Percentiles rank a stretch among this genome's conserved stretches.
These are phyloP conservation scores for Ailuropoda melanoleuca DNA, from an alignment of 2,113 vertebrate genomes.

Conservation along the genomic window DNA sequence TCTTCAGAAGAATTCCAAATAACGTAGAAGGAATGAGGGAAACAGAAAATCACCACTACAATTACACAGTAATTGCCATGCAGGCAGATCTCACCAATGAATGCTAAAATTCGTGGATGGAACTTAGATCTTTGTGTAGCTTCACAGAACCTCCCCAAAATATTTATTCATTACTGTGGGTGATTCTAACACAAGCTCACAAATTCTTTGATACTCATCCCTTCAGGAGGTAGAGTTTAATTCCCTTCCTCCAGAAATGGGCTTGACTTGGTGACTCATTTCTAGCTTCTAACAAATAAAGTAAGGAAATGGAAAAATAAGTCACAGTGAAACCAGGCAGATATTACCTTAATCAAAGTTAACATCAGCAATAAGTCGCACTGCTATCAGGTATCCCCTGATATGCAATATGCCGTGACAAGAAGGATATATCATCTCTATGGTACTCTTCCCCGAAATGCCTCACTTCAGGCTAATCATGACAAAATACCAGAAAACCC, in stretches of 20 bases:
- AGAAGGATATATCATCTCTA: neutral
- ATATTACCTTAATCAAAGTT: neutral
- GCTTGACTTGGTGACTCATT: neutral
- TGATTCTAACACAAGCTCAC: neutral
- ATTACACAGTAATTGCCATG: neutral
- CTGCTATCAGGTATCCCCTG: neutral
- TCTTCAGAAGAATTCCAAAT: conserved; percentile 24
- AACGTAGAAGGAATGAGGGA: neutral
- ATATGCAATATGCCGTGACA: neutral
- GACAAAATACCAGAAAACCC: neutral
- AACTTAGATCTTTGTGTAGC: neutral
- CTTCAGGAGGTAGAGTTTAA: neutral
- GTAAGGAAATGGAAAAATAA: neutral
- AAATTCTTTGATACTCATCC: neutral
- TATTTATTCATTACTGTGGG: neutral
- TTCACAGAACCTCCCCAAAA: neutral
- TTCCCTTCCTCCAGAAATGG: neutral
- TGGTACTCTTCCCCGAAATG: neutral
- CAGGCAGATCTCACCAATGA: neutral
- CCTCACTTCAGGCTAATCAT: neutral
- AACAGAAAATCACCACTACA: neutral
- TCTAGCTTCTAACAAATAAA: conserved; percentile 18
- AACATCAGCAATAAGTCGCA: neutral
- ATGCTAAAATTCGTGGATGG: neutral
- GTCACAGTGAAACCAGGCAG: neutral